Percentiles rank a stretch among this genome's conserved stretches.
Conservation (phyloP, 64 coral and sea anemone species). For the Pachyseris speciosa region DNA sequence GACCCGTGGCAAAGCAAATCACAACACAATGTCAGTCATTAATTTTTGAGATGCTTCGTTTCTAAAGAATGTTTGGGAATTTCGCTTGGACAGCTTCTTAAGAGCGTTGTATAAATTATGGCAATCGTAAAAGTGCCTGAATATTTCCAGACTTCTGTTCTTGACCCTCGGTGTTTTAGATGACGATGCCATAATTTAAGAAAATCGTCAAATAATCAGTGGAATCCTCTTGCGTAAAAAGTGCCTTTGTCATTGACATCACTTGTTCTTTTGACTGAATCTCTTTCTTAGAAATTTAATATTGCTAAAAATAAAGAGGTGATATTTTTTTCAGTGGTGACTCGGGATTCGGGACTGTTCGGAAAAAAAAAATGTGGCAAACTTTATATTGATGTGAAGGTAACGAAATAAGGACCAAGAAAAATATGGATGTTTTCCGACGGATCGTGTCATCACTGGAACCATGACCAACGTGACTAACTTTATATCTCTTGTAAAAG, state of each 20-base stretch:
- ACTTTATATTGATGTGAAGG: neutral
- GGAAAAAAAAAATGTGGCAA: neutral
- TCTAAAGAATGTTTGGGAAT: no score
- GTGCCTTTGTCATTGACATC: neutral
- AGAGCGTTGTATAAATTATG: neutral
- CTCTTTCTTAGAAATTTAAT: neutral
- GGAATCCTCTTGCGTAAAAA: neutral
- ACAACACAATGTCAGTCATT: no score
- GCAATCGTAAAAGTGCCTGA: neutral
- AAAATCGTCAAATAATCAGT: neutral
- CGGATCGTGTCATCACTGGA: neutral
- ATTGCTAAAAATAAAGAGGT: no score
- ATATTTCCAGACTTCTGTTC: neutral
- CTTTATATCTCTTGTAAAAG: constrained; percentile 3
- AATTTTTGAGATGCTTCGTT: no score
- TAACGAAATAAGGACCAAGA: neutral
- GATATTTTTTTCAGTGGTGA: no score
- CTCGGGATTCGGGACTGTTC: no score
- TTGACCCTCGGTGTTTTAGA: neutral
- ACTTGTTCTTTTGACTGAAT: neutral
- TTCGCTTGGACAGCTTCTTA: neutral
- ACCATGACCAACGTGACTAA: neutral
- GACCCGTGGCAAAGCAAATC: no score
- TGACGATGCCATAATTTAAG: neutral
- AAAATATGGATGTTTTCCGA: neutral